Evolutionary conservation across 2,797 vertebrate genomes (phyloP).

Genomic region (Sebastes hubbsi): DNA sequence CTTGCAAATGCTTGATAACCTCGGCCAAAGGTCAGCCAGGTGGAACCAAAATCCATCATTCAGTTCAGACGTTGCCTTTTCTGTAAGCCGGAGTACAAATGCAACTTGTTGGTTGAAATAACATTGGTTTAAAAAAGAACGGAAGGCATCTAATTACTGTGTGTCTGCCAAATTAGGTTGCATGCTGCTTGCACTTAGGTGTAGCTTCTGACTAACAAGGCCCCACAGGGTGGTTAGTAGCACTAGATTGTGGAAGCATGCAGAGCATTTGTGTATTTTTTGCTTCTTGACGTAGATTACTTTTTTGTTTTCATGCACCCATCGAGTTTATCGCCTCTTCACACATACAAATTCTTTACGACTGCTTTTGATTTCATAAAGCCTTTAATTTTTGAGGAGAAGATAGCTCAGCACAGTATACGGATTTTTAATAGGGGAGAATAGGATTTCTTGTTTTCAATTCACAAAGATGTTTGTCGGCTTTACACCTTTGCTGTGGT

Average conservation of each 20-base stretch:
- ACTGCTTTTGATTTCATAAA: constrained; percentile 10
- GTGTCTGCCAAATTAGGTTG: constrained; percentile 50
- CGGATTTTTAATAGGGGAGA: background rate
- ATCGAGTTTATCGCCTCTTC: constrained; percentile 31
- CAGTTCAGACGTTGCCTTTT: constrained; percentile 29
- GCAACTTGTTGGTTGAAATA: constrained; percentile 50
- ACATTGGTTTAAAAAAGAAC: constrained; percentile 12
- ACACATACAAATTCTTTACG: constrained; percentile 1
- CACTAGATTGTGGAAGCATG: constrained; percentile 27
- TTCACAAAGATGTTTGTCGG: background rate
- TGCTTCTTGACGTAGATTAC: constrained; percentile 3
- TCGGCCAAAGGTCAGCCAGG: constrained; percentile 57
- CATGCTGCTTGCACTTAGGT: constrained; percentile 52
- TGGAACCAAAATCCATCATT: constrained; percentile 60
- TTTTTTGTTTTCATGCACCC: constrained; percentile 12
- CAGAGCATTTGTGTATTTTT: constrained; percentile 29
- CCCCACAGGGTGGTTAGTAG: constrained; percentile 37
- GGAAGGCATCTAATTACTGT: constrained; percentile 29
- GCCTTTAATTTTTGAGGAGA: background rate
- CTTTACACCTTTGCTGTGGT: background rate
- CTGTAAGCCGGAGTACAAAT: constrained; percentile 35
- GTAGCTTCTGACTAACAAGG: constrained; percentile 59
- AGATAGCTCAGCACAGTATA: background rate
- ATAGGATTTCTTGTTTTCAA: background rate
- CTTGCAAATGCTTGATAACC: constrained; percentile 71